Conservation (phyloP, 2,888 invertebrate species). For the Stenodema calcarata region DNA sequence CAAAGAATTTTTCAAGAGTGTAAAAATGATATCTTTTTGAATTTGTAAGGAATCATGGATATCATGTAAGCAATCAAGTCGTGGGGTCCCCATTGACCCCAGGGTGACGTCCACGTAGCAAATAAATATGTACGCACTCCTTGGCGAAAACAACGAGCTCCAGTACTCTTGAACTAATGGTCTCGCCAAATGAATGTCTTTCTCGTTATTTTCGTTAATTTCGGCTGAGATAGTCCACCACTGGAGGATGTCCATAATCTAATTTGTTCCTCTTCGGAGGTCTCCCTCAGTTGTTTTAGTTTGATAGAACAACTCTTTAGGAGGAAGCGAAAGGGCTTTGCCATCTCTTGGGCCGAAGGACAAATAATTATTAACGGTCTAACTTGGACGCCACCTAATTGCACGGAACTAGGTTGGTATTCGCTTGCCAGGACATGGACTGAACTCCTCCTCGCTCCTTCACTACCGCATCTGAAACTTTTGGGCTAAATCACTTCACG, state of each 20-base stretch:
- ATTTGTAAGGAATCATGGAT: too few relatives aligned
- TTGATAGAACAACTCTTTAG: not conserved
- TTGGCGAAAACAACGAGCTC: too few relatives aligned
- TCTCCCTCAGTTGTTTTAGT: not conserved
- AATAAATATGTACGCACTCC: too few relatives aligned
- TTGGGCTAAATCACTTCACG: not conserved
- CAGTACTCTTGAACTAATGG: not conserved
- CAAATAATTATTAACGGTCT: constrained; percentile 31
- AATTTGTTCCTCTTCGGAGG: not conserved
- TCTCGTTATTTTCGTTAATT: not conserved
- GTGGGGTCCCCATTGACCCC: too few relatives aligned
- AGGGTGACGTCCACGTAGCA: too few relatives aligned
- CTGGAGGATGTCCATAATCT: not conserved
- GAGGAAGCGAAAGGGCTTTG: not conserved
- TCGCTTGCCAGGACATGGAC: not conserved
- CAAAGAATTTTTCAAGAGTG: too few relatives aligned
- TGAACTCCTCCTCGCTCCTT: not conserved
- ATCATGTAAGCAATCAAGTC: too few relatives aligned
- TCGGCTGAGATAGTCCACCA: not conserved
- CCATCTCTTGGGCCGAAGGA: not conserved
- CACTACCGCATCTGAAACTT: not conserved
- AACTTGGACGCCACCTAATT: not conserved
- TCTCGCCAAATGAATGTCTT: not conserved
- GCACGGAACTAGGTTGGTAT: constrained; percentile 7
- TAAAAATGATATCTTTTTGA: too few relatives aligned